Evolutionary conservation across 2,797 vertebrate species (phyloP).

Genomic region (Hephaestus fuliginosus): DNA sequence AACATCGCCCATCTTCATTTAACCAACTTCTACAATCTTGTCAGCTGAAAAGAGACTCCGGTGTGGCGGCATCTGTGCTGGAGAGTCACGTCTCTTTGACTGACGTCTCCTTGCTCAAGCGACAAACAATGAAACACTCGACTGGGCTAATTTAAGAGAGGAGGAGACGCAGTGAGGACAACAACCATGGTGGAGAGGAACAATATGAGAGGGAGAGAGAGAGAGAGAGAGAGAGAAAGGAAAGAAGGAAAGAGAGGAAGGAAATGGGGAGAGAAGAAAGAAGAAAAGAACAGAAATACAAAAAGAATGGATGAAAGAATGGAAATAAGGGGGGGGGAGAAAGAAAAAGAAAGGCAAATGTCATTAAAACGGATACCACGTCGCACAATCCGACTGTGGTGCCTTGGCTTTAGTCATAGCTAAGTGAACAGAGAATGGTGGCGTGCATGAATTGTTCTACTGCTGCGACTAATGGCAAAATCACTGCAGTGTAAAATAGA

Average conservation of each 20-base stretch:
- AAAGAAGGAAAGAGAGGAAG: neutral
- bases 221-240: neutral
- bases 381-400: conserved; percentile 66
- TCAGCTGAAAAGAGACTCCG: conserved; percentile 38
- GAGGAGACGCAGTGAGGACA: conserved; percentile 59
- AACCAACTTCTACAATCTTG: conserved; percentile 35
- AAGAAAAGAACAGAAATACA: conserved; percentile 12
- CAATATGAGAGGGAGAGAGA: conserved; percentile 23
- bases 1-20: conserved; percentile 53
- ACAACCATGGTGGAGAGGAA: conserved; percentile 42
- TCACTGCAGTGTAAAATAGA: conserved; percentile 89
- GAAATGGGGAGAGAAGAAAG: neutral
- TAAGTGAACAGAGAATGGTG: conserved; percentile 83
- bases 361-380: conserved; percentile 81
- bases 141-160: conserved; percentile 76
- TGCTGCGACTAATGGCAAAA: conserved; percentile 87
- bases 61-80: conserved; percentile 34
- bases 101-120: conserved; percentile 65
- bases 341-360: conserved; percentile 61
- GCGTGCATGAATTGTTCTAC: conserved; percentile 84
- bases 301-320: conserved; percentile 33
- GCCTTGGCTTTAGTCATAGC: conserved; percentile 86
- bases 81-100: conserved; percentile 61
- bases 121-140: conserved; percentile 77
- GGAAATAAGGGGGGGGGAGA: conserved; percentile 16